Evolutionary conservation across 2,113 vertebrate species (phyloP).

Genomic region (Bos indicus): DNA sequence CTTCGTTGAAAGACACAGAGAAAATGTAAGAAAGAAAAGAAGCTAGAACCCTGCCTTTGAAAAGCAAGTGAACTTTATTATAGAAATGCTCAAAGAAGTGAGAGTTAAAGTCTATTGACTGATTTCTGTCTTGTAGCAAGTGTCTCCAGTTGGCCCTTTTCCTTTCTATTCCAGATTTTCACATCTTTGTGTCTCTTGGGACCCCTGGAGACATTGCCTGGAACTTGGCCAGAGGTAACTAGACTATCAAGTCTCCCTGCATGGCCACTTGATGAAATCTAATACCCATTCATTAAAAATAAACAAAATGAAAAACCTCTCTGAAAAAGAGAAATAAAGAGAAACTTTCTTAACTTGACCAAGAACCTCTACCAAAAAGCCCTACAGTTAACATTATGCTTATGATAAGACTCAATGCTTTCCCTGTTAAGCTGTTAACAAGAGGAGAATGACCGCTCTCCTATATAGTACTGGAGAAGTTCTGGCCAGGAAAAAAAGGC

Average conservation of each 20-base stretch:
- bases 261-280: neutral
- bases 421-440: neutral
- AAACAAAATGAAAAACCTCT: neutral
- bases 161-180: neutral
- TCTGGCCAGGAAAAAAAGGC: neutral
- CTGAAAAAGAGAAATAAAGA: neutral
- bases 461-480: neutral
- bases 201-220: neutral
- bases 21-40: neutral
- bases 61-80: neutral
- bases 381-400: neutral
- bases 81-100: neutral
- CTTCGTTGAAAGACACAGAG: neutral
- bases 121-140: neutral
- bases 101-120: neutral
- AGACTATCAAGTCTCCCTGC: neutral
- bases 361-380: neutral
- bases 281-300: neutral
- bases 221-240: neutral
- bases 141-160: neutral
- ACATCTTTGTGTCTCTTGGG: neutral
- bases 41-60: neutral
- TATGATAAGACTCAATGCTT: neutral
- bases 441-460: neutral
- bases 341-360: neutral